Percentiles rank a stretch among this genome's conserved stretches.
Evolutionary conservation across 2,797 vertebrate genomes (phyloP).

Genomic region (Pyrocephalus nanus): DNA sequence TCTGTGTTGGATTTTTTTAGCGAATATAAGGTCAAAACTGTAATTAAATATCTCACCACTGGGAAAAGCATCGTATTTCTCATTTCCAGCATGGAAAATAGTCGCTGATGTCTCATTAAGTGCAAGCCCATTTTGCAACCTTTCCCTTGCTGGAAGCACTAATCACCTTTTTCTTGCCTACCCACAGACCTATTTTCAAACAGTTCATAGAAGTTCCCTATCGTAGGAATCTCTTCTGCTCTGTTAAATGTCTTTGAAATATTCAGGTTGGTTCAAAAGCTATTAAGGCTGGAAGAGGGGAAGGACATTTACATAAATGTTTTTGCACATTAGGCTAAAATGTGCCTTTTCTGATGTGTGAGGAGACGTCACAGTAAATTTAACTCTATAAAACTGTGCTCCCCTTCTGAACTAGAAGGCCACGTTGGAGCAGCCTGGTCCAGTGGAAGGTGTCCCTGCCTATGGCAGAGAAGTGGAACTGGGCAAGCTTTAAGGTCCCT

Average conservation of each 20-base stretch:
- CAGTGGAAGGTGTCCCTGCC: neutral
- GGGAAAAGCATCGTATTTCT: constrained; percentile 35
- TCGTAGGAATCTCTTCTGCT: neutral
- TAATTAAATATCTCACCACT: constrained; percentile 25
- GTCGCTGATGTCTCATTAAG: neutral
- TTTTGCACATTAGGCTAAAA: constrained; percentile 11
- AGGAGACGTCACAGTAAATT: neutral
- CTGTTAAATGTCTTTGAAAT: neutral
- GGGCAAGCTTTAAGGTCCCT: neutral
- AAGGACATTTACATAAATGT: neutral
- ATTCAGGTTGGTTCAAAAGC: neutral
- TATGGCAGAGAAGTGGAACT: neutral
- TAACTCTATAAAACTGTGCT: neutral
- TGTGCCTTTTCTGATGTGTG: neutral
- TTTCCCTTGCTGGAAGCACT: constrained; percentile 28
- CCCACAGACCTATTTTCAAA: constrained; percentile 5
- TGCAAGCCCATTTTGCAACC: constrained; percentile 23
- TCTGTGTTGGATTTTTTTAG: neutral
- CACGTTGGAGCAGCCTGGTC: neutral
- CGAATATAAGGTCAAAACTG: constrained; percentile 44
- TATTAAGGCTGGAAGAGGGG: neutral
- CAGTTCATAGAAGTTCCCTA: neutral
- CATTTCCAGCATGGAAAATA: constrained; percentile 43
- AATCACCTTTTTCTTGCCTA: constrained; percentile 21
- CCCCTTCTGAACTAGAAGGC: neutral